These are phyloP conservation scores for Hyphantria cunea DNA, from an alignment of 1,140 invertebrate species.

Conservation along the genomic window DNA sequence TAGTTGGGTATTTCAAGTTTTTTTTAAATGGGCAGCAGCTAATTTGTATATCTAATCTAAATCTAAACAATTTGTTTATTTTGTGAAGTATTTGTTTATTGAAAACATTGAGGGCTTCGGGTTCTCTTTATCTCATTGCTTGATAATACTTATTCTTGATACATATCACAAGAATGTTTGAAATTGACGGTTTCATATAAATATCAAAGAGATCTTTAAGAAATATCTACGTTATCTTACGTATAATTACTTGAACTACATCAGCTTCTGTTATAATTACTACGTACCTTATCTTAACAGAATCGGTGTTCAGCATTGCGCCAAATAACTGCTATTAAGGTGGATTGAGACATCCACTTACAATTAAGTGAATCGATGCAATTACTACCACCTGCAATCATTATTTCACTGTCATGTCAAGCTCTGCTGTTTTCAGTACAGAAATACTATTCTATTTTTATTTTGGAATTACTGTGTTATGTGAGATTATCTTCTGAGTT, in stretches of 20 bases:
- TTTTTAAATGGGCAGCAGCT: too few relatives aligned
- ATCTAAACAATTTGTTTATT: too few relatives aligned
- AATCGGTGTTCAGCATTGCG: slow-evolving; percentile 23
- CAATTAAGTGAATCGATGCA: slow-evolving; percentile 24
- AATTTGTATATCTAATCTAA: too few relatives aligned
- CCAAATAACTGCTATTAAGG: slow-evolving; percentile 23
- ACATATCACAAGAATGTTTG: too few relatives aligned
- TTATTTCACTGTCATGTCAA: slow-evolving; percentile 18
- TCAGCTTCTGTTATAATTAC: slow-evolving; percentile 24
- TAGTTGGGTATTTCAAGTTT: too few relatives aligned
- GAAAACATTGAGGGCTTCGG: too few relatives aligned
- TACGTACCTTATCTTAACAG: slow-evolving; percentile 17
- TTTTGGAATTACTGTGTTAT: not conserved
- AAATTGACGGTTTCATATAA: too few relatives aligned
- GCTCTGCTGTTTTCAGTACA: slow-evolving; percentile 6
- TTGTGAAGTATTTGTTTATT: too few relatives aligned
- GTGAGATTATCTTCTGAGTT: not conserved
- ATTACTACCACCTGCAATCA: slow-evolving; percentile 14
- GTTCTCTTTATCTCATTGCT: too few relatives aligned
- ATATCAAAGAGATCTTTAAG: too few relatives aligned
- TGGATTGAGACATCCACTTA: slow-evolving; percentile 22
- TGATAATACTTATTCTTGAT: too few relatives aligned
- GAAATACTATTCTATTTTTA: not conserved
- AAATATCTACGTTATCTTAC: not conserved
- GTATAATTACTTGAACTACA: not conserved